Conservation (phyloP, 2,113 vertebrate species). For the Microcebus tavaratra region DNA sequence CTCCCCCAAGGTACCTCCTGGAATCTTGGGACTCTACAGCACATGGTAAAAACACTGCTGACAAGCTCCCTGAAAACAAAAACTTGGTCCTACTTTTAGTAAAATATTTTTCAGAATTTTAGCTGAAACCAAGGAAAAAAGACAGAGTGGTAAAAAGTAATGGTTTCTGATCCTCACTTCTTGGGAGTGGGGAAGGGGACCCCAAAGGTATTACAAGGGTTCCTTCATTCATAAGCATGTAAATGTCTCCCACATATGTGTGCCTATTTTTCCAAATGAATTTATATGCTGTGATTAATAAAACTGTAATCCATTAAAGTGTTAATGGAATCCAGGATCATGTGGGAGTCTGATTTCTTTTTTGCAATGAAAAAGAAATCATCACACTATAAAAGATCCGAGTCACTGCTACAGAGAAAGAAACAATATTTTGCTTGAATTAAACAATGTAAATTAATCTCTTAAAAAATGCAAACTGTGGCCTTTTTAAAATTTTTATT, state of each 20-base stretch:
- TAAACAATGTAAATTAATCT: constrained; percentile 9
- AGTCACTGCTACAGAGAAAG: not conserved
- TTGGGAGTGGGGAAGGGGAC: rapidly evolving
- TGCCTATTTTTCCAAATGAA: constrained; percentile 19
- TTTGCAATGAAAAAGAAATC: not conserved
- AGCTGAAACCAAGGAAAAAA: constrained; percentile 27
- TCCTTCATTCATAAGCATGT: not conserved
- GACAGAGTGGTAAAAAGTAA: not conserved
- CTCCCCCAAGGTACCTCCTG: not conserved
- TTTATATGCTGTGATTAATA: not conserved
- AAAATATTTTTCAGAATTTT: not conserved
- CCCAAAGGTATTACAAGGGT: not conserved
- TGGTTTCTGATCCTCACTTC: not conserved
- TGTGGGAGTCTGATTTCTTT: not conserved
- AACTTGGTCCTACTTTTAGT: not conserved
- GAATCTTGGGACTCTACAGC: not conserved
- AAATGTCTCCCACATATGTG: not conserved
- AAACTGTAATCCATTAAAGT: constrained; percentile 28
- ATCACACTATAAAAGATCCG: not conserved
- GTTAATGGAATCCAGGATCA: not conserved
- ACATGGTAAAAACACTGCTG: constrained; percentile 4
- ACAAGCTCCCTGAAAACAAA: not conserved
- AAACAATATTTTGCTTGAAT: constrained; percentile 35
- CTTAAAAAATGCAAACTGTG: not conserved
- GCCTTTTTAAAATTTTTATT: not conserved